Evolutionary conservation across 2,113 vertebrate species (phyloP), one percentile per base, ranked within the genome.

Genomic region (Fulmarus glacialis): DNA sequence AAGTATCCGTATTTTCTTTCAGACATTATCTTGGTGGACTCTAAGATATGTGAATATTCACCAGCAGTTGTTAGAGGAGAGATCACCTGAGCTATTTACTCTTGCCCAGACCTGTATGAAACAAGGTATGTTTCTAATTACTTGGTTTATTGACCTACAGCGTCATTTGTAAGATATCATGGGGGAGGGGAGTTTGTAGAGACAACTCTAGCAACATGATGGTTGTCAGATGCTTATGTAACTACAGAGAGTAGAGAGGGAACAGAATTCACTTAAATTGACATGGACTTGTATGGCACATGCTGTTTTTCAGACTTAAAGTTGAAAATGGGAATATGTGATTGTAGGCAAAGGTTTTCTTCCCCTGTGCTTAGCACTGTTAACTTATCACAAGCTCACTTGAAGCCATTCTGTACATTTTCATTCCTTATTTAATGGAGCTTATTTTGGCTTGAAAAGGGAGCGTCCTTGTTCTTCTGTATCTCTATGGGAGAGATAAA

Each of bases 11-110:
- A 16, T 86, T 93, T 95, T 85, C 42, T 96, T 97, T 56, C 74
- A 99, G 99, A 98, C 99, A 3, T 97, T 99, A 81, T 97, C 99
- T 11, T 99, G 99, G 99, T 99, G 99, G 99, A 99, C 98, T 6
- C 94, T 99, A 68, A 98, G 99, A 74, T 99, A 98, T 90, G 92
- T 98, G 81, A 98, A 94, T 87, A 97, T 99, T 89, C 99, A 99
- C 91, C 99, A 99, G 97, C 99, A 99, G 48, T 85, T 99, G 90
- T 96, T 99, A 74, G 99, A 99, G 93, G 99, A 99, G 52, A 98
- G 99, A 78, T 99, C 99, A 19, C 98, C 97, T 30, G 98, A 99
- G 93, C 99, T 99, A 7, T 98, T 98, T 64, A 50, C 62, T 85
- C 63, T 99, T 89, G 98, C 98, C 12, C 97, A 98, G 75, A 88